Base-by-base conservation (phyloP, 2,888 invertebrate species). In the Peribatodes rhomboidaria region DNA sequence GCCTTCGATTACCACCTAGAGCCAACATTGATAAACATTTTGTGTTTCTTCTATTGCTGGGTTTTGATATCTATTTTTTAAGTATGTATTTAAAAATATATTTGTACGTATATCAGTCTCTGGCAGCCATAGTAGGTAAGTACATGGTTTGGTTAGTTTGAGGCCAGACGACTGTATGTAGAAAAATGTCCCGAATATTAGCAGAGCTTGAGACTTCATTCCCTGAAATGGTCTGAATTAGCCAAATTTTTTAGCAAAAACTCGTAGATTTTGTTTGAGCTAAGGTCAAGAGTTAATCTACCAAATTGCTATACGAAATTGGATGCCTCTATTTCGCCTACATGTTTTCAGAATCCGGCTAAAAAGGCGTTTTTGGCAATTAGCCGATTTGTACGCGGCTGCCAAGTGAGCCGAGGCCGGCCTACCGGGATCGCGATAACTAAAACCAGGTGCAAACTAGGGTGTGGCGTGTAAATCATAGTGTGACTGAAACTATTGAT, bases 401-500 rank as follows among this genome's bases (percentile, higher is more conserved):
- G 56, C 57, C 66, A 58, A 66, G 42, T 61, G 61, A 44, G 53
- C 46, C 60, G 41, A 47, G 46, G 35, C 41, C 33, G 46, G 31
- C 41, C 35, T 39, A 14, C 18, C 20, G 16, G 20, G 27, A 14
- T 41, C n/a, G 42, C 62, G 41, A 41, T 44, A 54, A 49, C 39
- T 49, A 42, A 22, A 37, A 42, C 52, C 42, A 42, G 42, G 18
- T 42, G 6, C 42, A 42, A 42, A 42, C 18, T 18, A n/a, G 18
- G 2, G 14, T 8, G 39, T 14, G 8, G 13, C 16, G 11, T n/a
- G 37, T n/a, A 41, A 9, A n/a, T 13, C 20, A 20, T 4, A 22
- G 9, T 22, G 22, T 44, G 39, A 14, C 6, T 39, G n/a, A 6
- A 14, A 39, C 27, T 27, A 27, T 27, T 27, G 27, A 80, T 82